These are phyloP conservation scores for Chloroclystis v-ata DNA, from an alignment of 2,888 invertebrate species.

Conservation along the genomic window DNA sequence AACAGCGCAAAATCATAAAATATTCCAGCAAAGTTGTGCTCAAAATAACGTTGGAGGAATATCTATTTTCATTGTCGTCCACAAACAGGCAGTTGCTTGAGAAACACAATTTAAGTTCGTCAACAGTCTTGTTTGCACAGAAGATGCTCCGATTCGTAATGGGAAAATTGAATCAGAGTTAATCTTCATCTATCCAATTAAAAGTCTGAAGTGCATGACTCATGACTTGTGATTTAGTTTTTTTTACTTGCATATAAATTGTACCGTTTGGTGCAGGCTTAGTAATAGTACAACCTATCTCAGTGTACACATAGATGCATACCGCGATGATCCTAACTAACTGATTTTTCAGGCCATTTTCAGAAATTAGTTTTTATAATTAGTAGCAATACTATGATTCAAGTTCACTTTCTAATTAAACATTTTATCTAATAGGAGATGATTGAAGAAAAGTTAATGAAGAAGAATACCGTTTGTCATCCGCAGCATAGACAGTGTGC, in stretches of 20 bases:
- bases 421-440: too few relatives aligned
- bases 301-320: too few relatives aligned
- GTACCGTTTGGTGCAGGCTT: too few relatives aligned
- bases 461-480: too few relatives aligned
- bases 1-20: background rate
- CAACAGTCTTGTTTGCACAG: constrained; percentile 47
- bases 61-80: constrained; percentile 43
- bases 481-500: too few relatives aligned
- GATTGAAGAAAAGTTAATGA: too few relatives aligned
- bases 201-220: constrained; percentile 3
- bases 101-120: constrained; percentile 67
- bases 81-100: constrained; percentile 45
- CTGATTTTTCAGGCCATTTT: too few relatives aligned
- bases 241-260: background rate
- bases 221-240: background rate
- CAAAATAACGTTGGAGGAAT: constrained; percentile 35
- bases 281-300: too few relatives aligned
- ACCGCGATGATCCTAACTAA: too few relatives aligned
- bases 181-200: constrained; percentile 12
- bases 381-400: too few relatives aligned
- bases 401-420: too few relatives aligned
- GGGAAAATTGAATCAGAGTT: constrained; percentile 33
- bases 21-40: constrained; percentile 35
- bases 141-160: constrained; percentile 31
- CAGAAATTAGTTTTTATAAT: too few relatives aligned